Evolutionary conservation across 2,888 invertebrate genomes (phyloP).

Genomic region (Cotesia congregata): DNA sequence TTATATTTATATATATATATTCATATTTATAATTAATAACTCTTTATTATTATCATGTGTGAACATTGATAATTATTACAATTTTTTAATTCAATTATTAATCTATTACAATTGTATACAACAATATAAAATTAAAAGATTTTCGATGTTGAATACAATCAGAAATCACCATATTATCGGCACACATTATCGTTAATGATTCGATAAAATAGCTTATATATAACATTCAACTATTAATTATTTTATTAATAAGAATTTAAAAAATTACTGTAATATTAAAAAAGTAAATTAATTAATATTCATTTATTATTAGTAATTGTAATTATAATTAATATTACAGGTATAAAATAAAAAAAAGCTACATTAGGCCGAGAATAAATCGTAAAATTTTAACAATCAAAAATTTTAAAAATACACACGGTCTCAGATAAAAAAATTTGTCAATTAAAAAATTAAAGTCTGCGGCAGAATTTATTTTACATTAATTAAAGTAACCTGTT

Average conservation of each 20-base stretch:
- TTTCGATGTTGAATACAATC: constrained; percentile 23
- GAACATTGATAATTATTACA: neutral
- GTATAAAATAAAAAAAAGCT: constrained; percentile 6
- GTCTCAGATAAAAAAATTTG: neutral
- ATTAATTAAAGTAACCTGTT: neutral
- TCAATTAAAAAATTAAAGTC: neutral
- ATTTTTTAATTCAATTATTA: constrained; percentile 1
- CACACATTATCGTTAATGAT: constrained; percentile 5
- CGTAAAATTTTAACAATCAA: neutral
- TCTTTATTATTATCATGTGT: constrained; percentile 8
- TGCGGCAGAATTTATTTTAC: neutral
- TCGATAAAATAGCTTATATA: constrained; percentile 8
- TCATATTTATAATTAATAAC: neutral
- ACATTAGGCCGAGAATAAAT: constrained; percentile 20
- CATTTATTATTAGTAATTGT: neutral
- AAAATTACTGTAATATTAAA: neutral
- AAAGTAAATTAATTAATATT: neutral
- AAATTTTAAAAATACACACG: neutral
- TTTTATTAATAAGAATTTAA: neutral
- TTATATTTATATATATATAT: neutral
- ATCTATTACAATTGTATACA: constrained; percentile 15
- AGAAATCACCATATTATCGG: neutral
- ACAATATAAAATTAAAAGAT: constrained; percentile 7
- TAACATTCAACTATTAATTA: neutral
- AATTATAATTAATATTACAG: neutral